Evolutionary conservation across 2,797 vertebrate genomes (phyloP).

Genomic region (Decapterus maruadsi): DNA sequence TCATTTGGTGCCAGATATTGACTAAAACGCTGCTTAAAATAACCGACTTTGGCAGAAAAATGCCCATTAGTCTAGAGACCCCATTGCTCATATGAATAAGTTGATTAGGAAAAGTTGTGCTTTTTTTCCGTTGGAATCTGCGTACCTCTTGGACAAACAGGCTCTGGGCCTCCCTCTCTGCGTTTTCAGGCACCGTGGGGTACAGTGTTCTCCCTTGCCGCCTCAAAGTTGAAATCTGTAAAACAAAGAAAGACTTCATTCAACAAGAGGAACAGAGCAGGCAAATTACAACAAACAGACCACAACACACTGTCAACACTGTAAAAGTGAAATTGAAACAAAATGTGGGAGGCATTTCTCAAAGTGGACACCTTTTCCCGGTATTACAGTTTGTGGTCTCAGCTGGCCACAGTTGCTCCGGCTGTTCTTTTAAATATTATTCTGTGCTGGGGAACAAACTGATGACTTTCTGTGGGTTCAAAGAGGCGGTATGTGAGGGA

Average conservation of each 20-base stretch:
- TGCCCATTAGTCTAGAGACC: neutral
- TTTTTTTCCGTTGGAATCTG: slow-evolving; percentile 13
- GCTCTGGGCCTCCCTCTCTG: slow-evolving; percentile 93
- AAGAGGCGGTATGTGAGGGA: slow-evolving; percentile 53
- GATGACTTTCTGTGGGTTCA: slow-evolving; percentile 46
- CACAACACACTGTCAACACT: slow-evolving; percentile 2
- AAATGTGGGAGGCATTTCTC: slow-evolving; percentile 39
- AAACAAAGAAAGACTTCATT: slow-evolving; percentile 47
- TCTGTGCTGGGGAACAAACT: slow-evolving; percentile 40
- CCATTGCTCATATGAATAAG: neutral
- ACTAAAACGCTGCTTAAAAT: neutral
- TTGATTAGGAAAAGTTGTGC: slow-evolving; percentile 14
- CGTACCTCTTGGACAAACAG: slow-evolving; percentile 97
- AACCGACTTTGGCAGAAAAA: neutral
- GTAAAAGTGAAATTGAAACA: slow-evolving; percentile 45
- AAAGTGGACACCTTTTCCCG: slow-evolving; percentile 14
- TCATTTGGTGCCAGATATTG: slow-evolving; percentile 1
- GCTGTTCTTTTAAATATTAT: slow-evolving; percentile 67
- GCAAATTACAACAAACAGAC: slow-evolving; percentile 9
- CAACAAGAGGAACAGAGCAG: slow-evolving; percentile 11
- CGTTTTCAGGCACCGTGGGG: slow-evolving; percentile 93
- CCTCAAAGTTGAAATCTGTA: slow-evolving; percentile 90
- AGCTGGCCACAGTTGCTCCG: slow-evolving; percentile 63
- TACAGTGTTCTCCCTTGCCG: slow-evolving; percentile 90
- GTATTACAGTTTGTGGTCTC: slow-evolving; percentile 29